Conservation (phyloP, 2,113 vertebrate genomes). For the Cariama cristata region DNA sequence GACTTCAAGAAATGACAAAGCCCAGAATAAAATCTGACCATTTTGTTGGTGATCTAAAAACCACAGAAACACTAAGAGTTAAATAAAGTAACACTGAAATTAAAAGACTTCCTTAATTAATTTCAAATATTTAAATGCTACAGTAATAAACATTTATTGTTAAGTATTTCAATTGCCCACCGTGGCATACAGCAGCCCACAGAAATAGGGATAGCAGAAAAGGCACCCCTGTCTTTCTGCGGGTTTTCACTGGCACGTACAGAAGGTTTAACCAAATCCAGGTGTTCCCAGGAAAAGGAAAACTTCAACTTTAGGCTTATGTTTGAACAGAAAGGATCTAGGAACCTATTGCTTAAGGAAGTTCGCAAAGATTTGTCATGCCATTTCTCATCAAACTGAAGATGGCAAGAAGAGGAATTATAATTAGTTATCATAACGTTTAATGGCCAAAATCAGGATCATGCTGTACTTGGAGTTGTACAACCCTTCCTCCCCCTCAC, state of each 20-base stretch:
- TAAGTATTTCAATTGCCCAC: background rate
- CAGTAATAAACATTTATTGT: background rate
- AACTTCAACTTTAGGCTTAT: background rate
- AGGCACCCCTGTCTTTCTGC: background rate
- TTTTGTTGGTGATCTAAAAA: slow-evolving; percentile 15
- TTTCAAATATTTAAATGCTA: background rate
- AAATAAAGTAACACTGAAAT: slow-evolving; percentile 1
- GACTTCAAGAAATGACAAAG: slow-evolving; percentile 35
- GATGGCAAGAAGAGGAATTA: background rate
- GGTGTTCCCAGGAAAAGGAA: background rate
- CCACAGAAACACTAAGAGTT: slow-evolving; percentile 23
- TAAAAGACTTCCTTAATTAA: background rate
- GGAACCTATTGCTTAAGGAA: background rate
- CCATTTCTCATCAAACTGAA: background rate
- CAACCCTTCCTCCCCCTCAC: background rate
- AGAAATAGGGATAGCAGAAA: background rate
- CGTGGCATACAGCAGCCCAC: background rate
- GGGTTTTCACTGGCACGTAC: background rate
- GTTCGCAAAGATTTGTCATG: background rate
- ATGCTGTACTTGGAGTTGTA: background rate
- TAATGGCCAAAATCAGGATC: background rate
- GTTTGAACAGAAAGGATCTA: background rate
- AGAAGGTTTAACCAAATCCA: background rate
- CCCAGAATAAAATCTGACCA: background rate
- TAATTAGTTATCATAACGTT: background rate